Base-by-base conservation (phyloP, 2,888 invertebrate genomes). In the Zygaena filipendulae region DNA sequence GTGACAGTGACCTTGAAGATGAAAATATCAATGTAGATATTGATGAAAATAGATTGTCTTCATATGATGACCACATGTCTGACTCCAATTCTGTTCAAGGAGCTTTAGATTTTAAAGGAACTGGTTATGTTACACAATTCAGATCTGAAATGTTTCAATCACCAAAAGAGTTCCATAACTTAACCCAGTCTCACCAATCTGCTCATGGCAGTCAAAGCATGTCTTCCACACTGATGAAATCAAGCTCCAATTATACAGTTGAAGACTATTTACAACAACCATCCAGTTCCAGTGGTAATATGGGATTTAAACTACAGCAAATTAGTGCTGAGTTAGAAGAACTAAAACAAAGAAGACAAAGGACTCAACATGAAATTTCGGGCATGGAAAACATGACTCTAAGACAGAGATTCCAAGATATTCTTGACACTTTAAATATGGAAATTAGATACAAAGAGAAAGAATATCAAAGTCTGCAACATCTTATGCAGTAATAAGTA, bases 381-480 rank as follows among this genome's bases (percentile, higher is more conserved):
- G 87, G 86, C 27, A 88, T 91, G 43, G 91, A 92, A 55, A 92
- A 92, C 60, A 81, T 86, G 39, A 88, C 90, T n/a, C 61, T 92
- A 6, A 79, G 88, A 27, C 89, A 91, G 60, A 75, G 92, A 23
- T 88, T 93, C 55, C 87, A 88, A 49, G 87, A 88, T 43, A 87
- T 86, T 28, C 67, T 92, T 8, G 88, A 91, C 38, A 84, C 86
- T 49, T 63, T 92, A 3, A 70, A 87, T 28, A 84, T 86, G 42
- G 88, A 91, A 49, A 87, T 90, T 49, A 70, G 85, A 23, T 87
- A 87, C 43, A 85, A 87, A 36, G 88, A 90, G 62, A 74, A 85
- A 46, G 87, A 88, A 39, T 54, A 51, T 25, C 47, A 49, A 39
- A 42, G 36, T 30, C 27, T 44, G 19, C 40, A 40, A 19, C 23